These are phyloP conservation scores for Bucorvus abyssinicus DNA, from an alignment of 2,797 vertebrate species.

Conservation along the genomic window DNA sequence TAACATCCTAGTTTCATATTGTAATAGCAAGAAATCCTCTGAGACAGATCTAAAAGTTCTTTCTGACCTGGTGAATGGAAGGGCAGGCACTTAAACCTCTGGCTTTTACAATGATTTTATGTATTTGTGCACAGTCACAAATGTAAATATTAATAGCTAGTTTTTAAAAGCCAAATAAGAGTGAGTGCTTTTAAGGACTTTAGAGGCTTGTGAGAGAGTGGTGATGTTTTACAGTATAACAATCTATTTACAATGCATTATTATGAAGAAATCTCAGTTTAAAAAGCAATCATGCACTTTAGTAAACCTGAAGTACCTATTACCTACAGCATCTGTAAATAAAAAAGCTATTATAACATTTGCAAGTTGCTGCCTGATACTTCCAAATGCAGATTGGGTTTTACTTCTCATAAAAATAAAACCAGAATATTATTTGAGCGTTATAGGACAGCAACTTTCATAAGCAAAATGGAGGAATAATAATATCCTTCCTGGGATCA, in stretches of 20 bases:
- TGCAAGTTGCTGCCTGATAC: neutral
- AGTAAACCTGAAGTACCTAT: constrained; percentile 55
- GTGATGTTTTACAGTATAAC: constrained; percentile 20
- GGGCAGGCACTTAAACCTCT: constrained; percentile 59
- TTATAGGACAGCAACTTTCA: neutral
- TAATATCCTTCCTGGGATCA: neutral
- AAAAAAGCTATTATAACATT: constrained; percentile 41
- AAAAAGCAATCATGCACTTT: constrained; percentile 64
- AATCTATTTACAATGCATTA: constrained; percentile 67
- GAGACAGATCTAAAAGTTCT: constrained; percentile 67
- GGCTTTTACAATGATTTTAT: constrained; percentile 76
- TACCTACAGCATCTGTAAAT: constrained; percentile 44
- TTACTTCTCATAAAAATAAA: constrained; percentile 26
- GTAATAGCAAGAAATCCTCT: constrained; percentile 75
- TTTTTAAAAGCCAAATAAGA: constrained; percentile 76
- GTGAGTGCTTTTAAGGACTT: constrained; percentile 76
- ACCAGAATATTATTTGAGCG: neutral
- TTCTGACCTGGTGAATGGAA: constrained; percentile 65
- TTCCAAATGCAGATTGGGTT: constrained; percentile 21
- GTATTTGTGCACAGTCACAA: constrained; percentile 70
- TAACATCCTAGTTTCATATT: constrained; percentile 74
- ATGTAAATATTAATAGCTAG: constrained; percentile 69
- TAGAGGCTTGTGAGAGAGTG: constrained; percentile 63
- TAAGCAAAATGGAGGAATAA: neutral
- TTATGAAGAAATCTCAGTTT: constrained; percentile 63